These are phyloP conservation scores for Benthosema pterotum DNA, from an alignment of 2,797 vertebrate species.

Conservation along the genomic window DNA sequence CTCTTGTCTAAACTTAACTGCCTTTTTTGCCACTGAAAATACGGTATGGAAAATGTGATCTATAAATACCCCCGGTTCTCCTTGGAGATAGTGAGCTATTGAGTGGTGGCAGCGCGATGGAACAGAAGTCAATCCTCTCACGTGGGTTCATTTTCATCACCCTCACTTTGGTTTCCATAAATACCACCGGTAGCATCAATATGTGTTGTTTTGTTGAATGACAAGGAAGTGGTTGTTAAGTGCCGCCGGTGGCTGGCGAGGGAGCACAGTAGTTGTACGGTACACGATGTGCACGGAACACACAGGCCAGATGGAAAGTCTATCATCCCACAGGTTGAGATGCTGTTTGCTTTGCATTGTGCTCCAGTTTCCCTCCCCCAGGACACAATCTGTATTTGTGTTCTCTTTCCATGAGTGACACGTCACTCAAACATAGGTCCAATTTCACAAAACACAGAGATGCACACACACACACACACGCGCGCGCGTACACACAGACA, in stretches of 20 bases:
- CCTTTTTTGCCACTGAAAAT: conserved; percentile 59
- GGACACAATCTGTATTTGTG: conserved; percentile 30
- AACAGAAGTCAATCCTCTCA: conserved; percentile 63
- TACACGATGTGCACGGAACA: conserved; percentile 22
- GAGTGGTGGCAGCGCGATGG: conserved; percentile 36
- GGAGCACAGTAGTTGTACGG: conserved; percentile 9
- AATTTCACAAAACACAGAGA: conserved; percentile 1
- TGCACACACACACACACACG: conserved; percentile 7
- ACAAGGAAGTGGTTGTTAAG: conserved; percentile 66
- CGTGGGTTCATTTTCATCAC: conserved; percentile 73
- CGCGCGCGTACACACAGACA: conserved; percentile 20
- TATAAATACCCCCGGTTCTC: conserved; percentile 61
- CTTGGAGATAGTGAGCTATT: conserved; percentile 37
- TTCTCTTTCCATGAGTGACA: conserved; percentile 47
- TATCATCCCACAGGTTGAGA: conserved; percentile 55
- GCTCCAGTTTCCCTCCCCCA: conserved; percentile 32
- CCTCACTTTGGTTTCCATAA: conserved; percentile 70
- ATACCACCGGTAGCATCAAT: conserved; percentile 64
- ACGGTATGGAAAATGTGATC: conserved; percentile 71
- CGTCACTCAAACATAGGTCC: conserved; percentile 18
- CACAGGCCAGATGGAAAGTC: conserved; percentile 57
- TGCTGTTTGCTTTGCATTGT: conserved; percentile 62
- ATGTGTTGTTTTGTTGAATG: conserved; percentile 70
- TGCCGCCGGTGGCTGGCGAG: conserved; percentile 37
- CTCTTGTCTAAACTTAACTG: conserved; percentile 59